Base-by-base conservation (phyloP, 2,888 invertebrate genomes). In the Odontocolon sp. region DNA sequence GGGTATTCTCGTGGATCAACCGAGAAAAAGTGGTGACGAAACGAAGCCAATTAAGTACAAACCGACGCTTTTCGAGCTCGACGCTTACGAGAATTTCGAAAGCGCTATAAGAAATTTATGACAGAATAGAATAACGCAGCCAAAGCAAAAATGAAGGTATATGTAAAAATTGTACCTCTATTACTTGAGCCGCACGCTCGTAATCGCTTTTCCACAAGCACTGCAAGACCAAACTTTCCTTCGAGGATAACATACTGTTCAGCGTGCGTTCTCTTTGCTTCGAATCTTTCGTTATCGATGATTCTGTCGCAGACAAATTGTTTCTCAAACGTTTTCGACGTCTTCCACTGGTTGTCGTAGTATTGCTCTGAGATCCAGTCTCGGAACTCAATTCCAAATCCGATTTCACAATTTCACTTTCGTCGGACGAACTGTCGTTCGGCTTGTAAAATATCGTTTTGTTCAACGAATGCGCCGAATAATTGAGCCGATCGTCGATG, bases 181-280 rank as follows among this genome's bases (percentile, higher is more conserved):
- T 93, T 75, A 97, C 95, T 91, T 96, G 94, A 84, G 94, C 93
- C 0, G 96, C 96, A 90, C 95, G 94, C 3, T 92, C 92, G 80
- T 95, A 94, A 87, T 96, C 94, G 70, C 93, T 94, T 75, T 94
- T 93, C 83, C 95, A 94, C 42, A 97, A 91, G 45, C 96, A 96
- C 87, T 95, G 92, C 38, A 94, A 93, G n/a, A 96, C 94, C 47
- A 97, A 91, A 79, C 94, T 94, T 80, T 94, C 94, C 0, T 95
- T 95, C 28, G 95, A 93, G 5, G 96, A 94, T 63, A 97, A 87
- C 96, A 97, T 95, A 61, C 93, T 92, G 45, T 93, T 92, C 63
- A 94, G 91, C 79, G 94, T 92, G 82, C 92, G 92, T 21, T 82
- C 77, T 0, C 47, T 40, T 61, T 59, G 54, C 91, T 91, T 33